Evolutionary conservation across 2,888 invertebrate genomes (phyloP), one percentile per base, ranked within the genome.

Genomic region (Operophtera brumata): DNA sequence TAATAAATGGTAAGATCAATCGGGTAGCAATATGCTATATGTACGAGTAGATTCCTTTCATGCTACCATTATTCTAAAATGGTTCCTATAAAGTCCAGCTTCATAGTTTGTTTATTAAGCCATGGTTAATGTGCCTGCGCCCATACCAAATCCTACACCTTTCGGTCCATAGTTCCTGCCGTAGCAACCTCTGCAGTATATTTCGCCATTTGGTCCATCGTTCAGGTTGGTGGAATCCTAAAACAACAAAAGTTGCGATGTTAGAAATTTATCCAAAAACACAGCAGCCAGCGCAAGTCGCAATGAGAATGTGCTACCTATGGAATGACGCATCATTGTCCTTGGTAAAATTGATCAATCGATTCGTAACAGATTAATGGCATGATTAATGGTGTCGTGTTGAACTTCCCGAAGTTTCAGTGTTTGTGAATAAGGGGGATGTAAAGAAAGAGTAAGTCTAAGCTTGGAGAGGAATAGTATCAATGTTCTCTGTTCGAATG

Each of bases 151-250:
- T 64, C 97, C 97, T 73, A 96, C 96, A 67, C 97, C 97, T 80
- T 94, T 96, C 35, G 96, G 96, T 50, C 97, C 97, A 78, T 92
- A 97, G 85, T 95, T 94, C 75, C 95, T 93, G 68, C 94, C 95
- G 84, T 97, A 97, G 87, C 97, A 97, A 66, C 96, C 93, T 80
- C 95, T 93, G 91, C 97, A 98, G 91, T 97, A 98, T 78, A 98
- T 96, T 80, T 98, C 96, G 50, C 95, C 95, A 81, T 97, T 96
- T 59, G 98, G 97, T 65, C 95, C 97, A 76, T 97, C 97, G 79
- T 96, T 96, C 70, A 96, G 91, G 79, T 95, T 96, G 75, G 96
- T 96, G 68, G 97, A 97, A 88, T 97, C 97, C 86, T 93, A 78
- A 42, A 83, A 80, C 55, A 75, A 73, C 42, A 59, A 14, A 26